Evolutionary conservation across 2,797 vertebrate genomes (phyloP).

Genomic region (Picus viridis): DNA sequence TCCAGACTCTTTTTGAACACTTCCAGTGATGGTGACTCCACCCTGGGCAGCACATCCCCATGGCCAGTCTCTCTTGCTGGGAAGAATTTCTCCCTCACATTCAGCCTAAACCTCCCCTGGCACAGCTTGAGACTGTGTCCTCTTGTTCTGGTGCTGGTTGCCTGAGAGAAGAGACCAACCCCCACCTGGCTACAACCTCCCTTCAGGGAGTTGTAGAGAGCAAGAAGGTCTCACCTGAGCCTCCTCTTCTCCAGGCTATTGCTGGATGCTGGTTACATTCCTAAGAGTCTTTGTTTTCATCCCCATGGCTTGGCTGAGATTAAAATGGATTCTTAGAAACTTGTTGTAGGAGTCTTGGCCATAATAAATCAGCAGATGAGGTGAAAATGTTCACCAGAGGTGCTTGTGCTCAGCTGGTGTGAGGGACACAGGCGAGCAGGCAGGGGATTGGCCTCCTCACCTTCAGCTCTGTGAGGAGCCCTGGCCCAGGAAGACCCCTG

Average conservation of each 20-base stretch:
- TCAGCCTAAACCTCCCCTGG: no score
- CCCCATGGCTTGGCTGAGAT: not conserved
- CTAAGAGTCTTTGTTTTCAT: not conserved
- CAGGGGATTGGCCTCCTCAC: accelerated
- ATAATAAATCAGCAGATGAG: not conserved
- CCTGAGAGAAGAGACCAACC: no score
- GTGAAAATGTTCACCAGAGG: not conserved
- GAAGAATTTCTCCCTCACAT: no score
- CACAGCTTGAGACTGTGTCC: no score
- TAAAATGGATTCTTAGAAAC: not conserved
- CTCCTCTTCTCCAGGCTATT: not conserved
- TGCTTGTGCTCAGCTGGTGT: not conserved
- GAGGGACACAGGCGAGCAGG: not conserved
- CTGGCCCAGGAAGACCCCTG: accelerated
- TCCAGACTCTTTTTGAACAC: no score
- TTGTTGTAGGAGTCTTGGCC: not conserved
- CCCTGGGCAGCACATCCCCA: no score
- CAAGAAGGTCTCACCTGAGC: no score
- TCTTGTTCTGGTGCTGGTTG: no score
- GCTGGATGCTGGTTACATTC: not conserved
- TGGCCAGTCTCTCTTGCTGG: no score
- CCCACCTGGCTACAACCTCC: no score
- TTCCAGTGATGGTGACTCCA: no score
- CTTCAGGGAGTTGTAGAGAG: no score
- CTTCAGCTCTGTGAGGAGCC: not conserved